Conservation (phyloP, 2,797 vertebrate species). For the Semotilus atromaculatus region DNA sequence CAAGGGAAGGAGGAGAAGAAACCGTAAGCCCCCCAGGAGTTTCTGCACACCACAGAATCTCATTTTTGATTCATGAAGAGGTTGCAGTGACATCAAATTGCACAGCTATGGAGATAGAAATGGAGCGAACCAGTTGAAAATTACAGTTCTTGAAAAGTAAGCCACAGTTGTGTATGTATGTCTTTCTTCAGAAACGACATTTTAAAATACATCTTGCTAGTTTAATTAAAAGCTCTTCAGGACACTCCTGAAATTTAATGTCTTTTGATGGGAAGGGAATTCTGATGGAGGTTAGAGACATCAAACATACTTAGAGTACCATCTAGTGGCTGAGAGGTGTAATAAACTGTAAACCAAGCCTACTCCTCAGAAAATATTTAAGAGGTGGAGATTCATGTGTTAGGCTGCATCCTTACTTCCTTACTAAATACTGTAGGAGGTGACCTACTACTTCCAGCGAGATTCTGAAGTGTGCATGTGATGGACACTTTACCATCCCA, state of each 20-base stretch:
- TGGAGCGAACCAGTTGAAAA: slow-evolving; percentile 11
- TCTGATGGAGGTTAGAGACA: not conserved
- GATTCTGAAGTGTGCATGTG: no score
- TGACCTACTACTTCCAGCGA: no score
- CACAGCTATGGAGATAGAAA: not conserved
- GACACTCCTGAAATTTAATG: not conserved
- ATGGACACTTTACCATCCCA: no score
- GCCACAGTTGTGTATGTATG: not conserved
- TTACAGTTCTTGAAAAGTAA: slow-evolving; percentile 4
- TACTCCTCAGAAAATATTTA: not conserved
- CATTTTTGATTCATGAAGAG: slow-evolving; percentile 36
- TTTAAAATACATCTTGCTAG: not conserved
- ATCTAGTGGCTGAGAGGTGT: slow-evolving; percentile 22
- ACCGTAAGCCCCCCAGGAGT: slow-evolving; percentile 26
- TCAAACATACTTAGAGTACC: slow-evolving; percentile 26
- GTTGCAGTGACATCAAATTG: slow-evolving; percentile 27
- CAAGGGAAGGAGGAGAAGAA: slow-evolving; percentile 43
- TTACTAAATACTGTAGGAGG: no score
- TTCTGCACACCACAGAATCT: slow-evolving; percentile 33
- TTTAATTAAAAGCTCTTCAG: not conserved
- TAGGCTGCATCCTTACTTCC: no score
- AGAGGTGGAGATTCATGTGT: not conserved
- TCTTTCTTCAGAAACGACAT: not conserved
- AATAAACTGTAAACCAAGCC: not conserved
- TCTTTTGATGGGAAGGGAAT: not conserved